These are phyloP conservation scores for Drosophila cognata DNA, from an alignment of 2,888 invertebrate genomes.

Conservation along the genomic window DNA sequence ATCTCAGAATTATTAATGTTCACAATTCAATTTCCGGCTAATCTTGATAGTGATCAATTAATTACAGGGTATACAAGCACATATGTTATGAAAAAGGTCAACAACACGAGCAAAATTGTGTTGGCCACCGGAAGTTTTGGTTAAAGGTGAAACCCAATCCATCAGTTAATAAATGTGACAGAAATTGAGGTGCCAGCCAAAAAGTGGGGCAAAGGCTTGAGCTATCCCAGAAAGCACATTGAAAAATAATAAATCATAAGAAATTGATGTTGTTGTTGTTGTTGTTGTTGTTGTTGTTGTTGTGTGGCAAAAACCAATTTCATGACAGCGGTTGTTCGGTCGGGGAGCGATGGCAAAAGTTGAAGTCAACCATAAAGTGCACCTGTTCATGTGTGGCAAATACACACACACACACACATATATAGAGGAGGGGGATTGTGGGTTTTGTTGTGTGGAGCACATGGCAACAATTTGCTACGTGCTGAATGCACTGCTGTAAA, in stretches of 20 bases:
- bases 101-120: constrained; percentile 17
- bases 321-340: constrained; percentile 43
- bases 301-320: constrained; percentile 59
- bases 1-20: neutral
- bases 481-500: constrained; percentile 66
- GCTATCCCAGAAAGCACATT: constrained; percentile 59
- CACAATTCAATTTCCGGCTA: neutral
- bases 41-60: neutral
- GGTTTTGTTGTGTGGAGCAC: constrained; percentile 25
- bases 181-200: constrained; percentile 45
- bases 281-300: constrained; percentile 26
- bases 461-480: constrained; percentile 74
- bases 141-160: constrained; percentile 58
- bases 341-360: constrained; percentile 54
- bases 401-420: constrained; percentile 13
- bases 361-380: constrained; percentile 73
- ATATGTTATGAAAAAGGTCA: constrained; percentile 9
- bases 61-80: constrained; percentile 28
- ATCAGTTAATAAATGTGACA: constrained; percentile 79
- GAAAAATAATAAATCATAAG: constrained; percentile 75
- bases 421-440: neutral
- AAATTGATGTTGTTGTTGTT: constrained; percentile 33
- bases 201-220: constrained; percentile 46
- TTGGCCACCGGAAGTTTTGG: constrained; percentile 30
- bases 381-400: constrained; percentile 64